Evolutionary conservation across 2,113 vertebrate genomes (phyloP).

Genomic region (Microcebus lehilahytsara): DNA sequence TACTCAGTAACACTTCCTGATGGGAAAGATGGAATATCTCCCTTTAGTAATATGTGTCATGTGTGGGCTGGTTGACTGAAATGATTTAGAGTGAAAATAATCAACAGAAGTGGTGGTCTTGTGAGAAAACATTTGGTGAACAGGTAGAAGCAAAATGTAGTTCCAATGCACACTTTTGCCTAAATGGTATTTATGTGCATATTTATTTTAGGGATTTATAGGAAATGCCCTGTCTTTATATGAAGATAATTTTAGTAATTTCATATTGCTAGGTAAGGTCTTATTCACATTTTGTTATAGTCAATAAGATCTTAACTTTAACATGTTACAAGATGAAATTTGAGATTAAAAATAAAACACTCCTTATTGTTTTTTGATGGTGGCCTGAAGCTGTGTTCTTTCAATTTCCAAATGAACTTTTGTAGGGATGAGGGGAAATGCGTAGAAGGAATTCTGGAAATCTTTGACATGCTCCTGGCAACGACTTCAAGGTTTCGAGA

Average conservation of each 20-base stretch:
- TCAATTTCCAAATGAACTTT: conserved; percentile 71
- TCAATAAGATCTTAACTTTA: not conserved
- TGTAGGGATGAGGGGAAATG: conserved; percentile 96
- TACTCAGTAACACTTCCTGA: not conserved
- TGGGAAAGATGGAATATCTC: not conserved
- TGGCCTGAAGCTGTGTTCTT: conserved; percentile 33
- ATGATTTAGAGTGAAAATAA: not conserved
- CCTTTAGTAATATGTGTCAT: not conserved
- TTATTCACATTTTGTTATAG: not conserved
- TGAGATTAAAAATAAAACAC: not conserved
- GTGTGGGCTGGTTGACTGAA: not conserved
- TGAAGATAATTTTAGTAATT: not conserved
- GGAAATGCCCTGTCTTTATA: not conserved
- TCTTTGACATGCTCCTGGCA: conserved; percentile 98
- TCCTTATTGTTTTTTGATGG: not conserved
- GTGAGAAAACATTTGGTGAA: not conserved
- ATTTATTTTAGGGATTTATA: not conserved
- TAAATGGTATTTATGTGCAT: not conserved
- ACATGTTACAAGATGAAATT: not conserved
- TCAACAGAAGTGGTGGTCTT: not conserved
- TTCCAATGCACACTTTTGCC: not conserved
- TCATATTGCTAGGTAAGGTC: not conserved
- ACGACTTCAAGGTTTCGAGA: conserved; percentile 95
- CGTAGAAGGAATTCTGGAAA: conserved; percentile 98
- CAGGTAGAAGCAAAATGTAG: not conserved